A percentile compares a stretch with the other conserved stretches of the same genome.
phyloP scores from a whole-genome alignment of 1,140 invertebrate species.

The Homalodisca vitripennis region DNA sequence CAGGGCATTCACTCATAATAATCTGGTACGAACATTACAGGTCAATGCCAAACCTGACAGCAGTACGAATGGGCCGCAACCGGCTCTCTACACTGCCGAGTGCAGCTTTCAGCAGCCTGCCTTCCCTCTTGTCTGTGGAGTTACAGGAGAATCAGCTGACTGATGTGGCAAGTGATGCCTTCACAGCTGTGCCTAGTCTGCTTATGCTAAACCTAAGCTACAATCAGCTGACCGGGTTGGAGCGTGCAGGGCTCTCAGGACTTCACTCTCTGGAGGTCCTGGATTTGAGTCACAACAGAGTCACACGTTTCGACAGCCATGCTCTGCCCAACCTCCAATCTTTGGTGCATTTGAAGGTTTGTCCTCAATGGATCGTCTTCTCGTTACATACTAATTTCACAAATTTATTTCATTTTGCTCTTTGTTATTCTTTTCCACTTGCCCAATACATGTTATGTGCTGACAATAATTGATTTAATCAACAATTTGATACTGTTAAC shows the following conservation, averaged over 20 bases:
- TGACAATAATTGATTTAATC: too few relatives aligned
- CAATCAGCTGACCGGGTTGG: constrained; percentile 68
- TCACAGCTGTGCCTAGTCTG: constrained; percentile 71
- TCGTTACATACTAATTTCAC: too few relatives aligned
- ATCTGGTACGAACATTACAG: constrained; percentile 40
- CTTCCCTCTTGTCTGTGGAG: constrained; percentile 68
- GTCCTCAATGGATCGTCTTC: too few relatives aligned
- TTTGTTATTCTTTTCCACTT: too few relatives aligned
- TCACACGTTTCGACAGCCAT: constrained; percentile 64
- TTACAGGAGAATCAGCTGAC: constrained; percentile 76
- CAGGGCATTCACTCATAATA: too few relatives aligned
- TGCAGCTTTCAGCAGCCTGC: constrained; percentile 73
- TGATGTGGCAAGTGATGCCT: constrained; percentile 71
- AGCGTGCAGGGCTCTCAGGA: constrained; percentile 68
- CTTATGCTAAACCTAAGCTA: constrained; percentile 80
- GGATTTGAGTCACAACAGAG: constrained; percentile 73
- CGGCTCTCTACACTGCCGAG: constrained; percentile 57
- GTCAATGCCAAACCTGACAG: constrained; percentile 71
- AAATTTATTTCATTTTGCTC: too few relatives aligned
- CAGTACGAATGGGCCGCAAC: constrained; percentile 66
- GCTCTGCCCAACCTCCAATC: constrained; percentile 71
- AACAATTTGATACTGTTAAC: too few relatives aligned
- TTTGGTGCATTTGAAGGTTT: constrained; percentile 75
- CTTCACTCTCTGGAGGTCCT: constrained; percentile 75
- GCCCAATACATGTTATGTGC: too few relatives aligned